These are phyloP conservation scores for Ciconia boyciana DNA, from an alignment of 2,113 vertebrate genomes.

Conservation along the genomic window DNA sequence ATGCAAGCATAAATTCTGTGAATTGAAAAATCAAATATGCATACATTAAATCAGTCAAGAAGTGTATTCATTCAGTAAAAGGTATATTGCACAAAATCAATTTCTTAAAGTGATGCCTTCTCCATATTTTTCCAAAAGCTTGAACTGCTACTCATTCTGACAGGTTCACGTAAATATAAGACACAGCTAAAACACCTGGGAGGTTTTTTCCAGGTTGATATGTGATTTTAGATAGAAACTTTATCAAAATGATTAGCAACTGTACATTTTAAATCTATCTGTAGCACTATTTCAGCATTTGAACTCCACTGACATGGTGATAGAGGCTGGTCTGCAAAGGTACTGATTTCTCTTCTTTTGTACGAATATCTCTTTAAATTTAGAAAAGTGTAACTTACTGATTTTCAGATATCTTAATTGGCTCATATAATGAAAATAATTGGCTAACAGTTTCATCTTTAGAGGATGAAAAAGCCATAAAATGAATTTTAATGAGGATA, in stretches of 20 bases:
- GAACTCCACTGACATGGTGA: not conserved
- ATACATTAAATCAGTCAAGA: not conserved
- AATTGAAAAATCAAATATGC: slow-evolving; percentile 1
- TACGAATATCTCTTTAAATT: not conserved
- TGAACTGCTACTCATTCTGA: slow-evolving; percentile 1
- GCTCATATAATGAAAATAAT: not conserved
- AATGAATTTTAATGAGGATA: not conserved
- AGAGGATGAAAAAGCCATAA: not conserved
- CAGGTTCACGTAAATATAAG: not conserved
- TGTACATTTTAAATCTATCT: not conserved
- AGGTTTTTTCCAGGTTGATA: not conserved
- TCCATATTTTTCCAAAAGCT: not conserved
- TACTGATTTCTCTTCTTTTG: not conserved
- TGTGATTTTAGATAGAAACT: not conserved
- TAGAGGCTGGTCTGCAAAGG: not conserved
- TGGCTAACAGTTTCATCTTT: not conserved
- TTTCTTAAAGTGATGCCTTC: not conserved
- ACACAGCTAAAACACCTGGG: not conserved
- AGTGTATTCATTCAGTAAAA: slow-evolving; percentile 42
- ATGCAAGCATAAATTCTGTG: slow-evolving; percentile 57
- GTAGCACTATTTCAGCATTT: not conserved
- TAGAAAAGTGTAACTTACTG: not conserved
- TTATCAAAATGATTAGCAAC: not conserved
- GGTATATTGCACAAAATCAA: slow-evolving; percentile 9
- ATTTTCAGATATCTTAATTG: not conserved